Conservation (phyloP, 2,797 vertebrate genomes). For the Adelosebastes latens region DNA sequence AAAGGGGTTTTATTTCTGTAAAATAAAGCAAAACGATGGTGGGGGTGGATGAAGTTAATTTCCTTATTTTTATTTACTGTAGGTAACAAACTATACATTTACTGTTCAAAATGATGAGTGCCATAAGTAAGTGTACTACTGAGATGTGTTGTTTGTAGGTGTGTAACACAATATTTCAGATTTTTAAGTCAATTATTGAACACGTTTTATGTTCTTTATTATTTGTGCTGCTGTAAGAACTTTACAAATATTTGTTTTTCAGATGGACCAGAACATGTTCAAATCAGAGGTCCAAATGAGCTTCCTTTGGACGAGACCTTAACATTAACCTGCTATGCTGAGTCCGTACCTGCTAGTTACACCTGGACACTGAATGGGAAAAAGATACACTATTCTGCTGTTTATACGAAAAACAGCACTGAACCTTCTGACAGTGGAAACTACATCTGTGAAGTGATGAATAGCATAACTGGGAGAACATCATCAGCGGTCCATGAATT, state of each 20-base stretch:
- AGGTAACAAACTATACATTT: conserved; percentile 25
- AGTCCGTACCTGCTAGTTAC: conserved; percentile 48
- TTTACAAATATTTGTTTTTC: conserved; percentile 19
- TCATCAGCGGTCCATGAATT: not conserved
- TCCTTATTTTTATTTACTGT: conserved; percentile 54
- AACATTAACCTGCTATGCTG: conserved; percentile 45
- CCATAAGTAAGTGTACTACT: not conserved
- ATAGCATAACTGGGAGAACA: conserved; percentile 26
- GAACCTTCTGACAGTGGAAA: conserved; percentile 19
- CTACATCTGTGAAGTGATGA: conserved; percentile 55
- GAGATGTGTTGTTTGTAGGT: too few relatives aligned
- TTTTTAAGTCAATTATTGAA: not conserved
- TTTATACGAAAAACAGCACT: not conserved
- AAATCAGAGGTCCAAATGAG: conserved; percentile 27
- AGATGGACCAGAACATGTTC: conserved; percentile 72
- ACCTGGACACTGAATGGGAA: conserved; percentile 54
- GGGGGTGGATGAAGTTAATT: not conserved
- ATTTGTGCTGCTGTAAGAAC: not conserved
- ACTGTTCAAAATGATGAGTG: not conserved
- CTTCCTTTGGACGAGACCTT: not conserved
- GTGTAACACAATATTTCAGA: too few relatives aligned
- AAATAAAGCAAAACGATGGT: not conserved
- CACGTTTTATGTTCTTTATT: not conserved
- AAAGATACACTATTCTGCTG: not conserved
- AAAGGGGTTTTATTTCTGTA: not conserved